These are phyloP conservation scores for Shargacucullia verbasci DNA, from an alignment of 2,888 invertebrate species.

Conservation along the genomic window DNA sequence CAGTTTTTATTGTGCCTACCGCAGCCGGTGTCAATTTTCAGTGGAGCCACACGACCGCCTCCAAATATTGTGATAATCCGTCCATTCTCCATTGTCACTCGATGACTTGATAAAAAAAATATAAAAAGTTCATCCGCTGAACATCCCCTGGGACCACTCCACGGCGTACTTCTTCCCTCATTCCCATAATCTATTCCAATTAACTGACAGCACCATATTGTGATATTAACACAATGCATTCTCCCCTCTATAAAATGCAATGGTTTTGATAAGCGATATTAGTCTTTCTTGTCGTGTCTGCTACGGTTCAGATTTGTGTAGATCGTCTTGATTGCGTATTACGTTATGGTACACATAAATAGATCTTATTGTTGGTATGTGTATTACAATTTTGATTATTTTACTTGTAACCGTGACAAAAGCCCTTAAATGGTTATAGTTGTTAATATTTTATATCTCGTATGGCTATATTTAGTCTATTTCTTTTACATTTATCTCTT, in stretches of 20 bases:
- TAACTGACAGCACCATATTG: slow-evolving; percentile 89
- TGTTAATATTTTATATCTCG: slow-evolving; percentile 13
- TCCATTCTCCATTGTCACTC: slow-evolving; percentile 79
- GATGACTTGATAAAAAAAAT: slow-evolving; percentile 88
- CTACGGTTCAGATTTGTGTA: slow-evolving; percentile 46
- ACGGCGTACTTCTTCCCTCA: slow-evolving; percentile 78
- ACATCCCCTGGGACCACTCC: slow-evolving; percentile 81
- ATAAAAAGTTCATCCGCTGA: slow-evolving; percentile 70
- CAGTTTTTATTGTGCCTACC: slow-evolving; percentile 60
- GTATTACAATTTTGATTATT: slow-evolving; percentile 73
- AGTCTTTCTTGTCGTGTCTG: slow-evolving; percentile 30
- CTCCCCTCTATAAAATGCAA: slow-evolving; percentile 69
- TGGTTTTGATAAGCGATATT: slow-evolving; percentile 47
- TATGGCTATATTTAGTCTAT: background rate
- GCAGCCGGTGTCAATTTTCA: slow-evolving; percentile 76
- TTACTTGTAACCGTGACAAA: slow-evolving; percentile 44
- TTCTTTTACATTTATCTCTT: too few species aligned
- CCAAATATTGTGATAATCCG: slow-evolving; percentile 88
- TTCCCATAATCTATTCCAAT: slow-evolving; percentile 90
- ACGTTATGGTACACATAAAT: slow-evolving; percentile 70
- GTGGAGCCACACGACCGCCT: slow-evolving; percentile 76
- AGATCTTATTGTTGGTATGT: slow-evolving; percentile 70
- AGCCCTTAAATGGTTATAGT: slow-evolving; percentile 33
- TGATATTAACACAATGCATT: slow-evolving; percentile 86
- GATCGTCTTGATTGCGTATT: slow-evolving; percentile 45